Evolutionary conservation across 2,797 vertebrate genomes (phyloP).

Genomic region (Thunnus albacares): DNA sequence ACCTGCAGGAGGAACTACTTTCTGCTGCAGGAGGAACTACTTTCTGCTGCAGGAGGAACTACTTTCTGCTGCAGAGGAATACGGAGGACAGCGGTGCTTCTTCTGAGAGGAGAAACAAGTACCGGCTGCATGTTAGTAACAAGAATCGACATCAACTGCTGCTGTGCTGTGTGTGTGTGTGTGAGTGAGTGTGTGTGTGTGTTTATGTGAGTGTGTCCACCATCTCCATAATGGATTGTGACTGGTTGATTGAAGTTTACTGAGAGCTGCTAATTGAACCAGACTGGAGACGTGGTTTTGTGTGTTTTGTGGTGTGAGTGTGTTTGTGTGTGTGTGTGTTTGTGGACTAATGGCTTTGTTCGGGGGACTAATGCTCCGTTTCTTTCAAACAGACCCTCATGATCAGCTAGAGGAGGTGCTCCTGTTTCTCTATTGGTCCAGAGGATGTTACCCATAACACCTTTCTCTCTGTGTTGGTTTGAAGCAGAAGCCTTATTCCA

Average conservation of each 20-base stretch:
- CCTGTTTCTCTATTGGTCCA: no score
- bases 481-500: no score
- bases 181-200: conserved; percentile 3
- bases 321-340: neutral
- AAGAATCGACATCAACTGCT: neutral
- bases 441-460: no score
- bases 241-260: conserved; percentile 72
- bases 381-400: conserved; percentile 5
- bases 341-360: conserved; percentile 13
- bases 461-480: no score
- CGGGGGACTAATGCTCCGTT: neutral
- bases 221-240: conserved; percentile 63
- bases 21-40: neutral
- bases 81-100: neutral
- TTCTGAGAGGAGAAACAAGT: neutral
- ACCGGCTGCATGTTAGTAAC: neutral
- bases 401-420: neutral
- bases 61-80: conserved; percentile 24
- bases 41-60: conserved; percentile 8
- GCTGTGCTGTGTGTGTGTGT: neutral
- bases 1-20: no score
- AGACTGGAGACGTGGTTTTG: conserved; percentile 47
- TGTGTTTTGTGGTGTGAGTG: conserved; percentile 14
- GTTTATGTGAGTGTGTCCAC: conserved; percentile 1
- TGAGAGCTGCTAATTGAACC: conserved; percentile 70